Base-by-base conservation (phyloP, 2,113 vertebrate genomes). In the Zosterops japonicus region DNA sequence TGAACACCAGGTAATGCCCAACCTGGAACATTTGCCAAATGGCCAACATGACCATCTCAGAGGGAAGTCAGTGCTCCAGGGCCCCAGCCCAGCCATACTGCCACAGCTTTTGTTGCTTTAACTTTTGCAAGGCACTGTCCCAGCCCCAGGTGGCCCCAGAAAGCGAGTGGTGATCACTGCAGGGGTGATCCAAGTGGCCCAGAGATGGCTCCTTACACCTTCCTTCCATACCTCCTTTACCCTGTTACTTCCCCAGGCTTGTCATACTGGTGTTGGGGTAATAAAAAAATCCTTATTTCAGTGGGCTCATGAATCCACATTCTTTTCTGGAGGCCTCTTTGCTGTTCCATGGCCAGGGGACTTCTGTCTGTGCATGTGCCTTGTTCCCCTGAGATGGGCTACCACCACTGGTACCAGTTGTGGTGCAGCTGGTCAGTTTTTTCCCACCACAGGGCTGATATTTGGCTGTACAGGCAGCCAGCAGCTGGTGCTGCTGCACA, bases 21-120 rank as follows among this genome's bases (percentile, higher is more conserved):
- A 28, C n/a, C 25, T 78, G 74, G 31, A 68, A 29, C 19, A 60
- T 57, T 0, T 61, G 29, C 50, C 59, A 41, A n/a, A 49, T 2
- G 18, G 12, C 50, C 4, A 11, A 36, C 7, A 13, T 0, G 3
- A 35, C 11, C 47, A 41, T 3, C 25, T n/a, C 64, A 46, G 60
- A 28, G 64, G 31, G 41, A 63, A 57, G 25, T 8, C 68, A 44
- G 18, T 12, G 49, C 22, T 6, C 28, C 60, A 60, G 25, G 22
- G 52, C 47, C 31, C 57, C 52, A 72, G 61, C 23, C 29, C 47
- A 78, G 46, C 23, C 28, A 11, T 1, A 2, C 8, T 76, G 11
- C 13, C 6, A 2, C 2, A 2, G 27, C 1, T 61, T 69, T 33
- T 36, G 36, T 9, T 53, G 46, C 44, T 64, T 28, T 44, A 60